Percentiles rank a stretch among this genome's conserved stretches.
Evolutionary conservation across 2,888 invertebrate genomes (phyloP).

Genomic region (Adelognathus sp.): DNA sequence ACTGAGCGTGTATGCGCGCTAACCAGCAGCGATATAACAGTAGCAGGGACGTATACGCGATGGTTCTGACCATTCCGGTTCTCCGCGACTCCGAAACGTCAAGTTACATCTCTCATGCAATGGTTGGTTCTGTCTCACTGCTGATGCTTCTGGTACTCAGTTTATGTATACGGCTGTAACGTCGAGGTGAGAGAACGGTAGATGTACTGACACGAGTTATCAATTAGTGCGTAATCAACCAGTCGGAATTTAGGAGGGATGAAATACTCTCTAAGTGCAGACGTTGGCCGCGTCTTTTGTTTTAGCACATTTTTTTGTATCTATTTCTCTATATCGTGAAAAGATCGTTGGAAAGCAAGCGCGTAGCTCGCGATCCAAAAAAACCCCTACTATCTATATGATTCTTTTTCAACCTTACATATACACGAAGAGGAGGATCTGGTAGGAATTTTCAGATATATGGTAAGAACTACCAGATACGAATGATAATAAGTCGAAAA

Average conservation of each 20-base stretch:
- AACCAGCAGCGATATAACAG: too few species aligned
- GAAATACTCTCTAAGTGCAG: background rate
- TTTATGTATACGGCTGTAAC: background rate
- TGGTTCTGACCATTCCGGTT: constrained; percentile 31
- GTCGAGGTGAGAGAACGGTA: background rate
- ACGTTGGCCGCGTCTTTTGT: background rate
- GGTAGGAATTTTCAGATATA: too few species aligned
- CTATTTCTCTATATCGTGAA: too few species aligned
- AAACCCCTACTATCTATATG: too few species aligned
- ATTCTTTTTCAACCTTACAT: too few species aligned
- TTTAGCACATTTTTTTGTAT: constrained; percentile 24
- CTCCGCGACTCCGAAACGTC: constrained; percentile 6
- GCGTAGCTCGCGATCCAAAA: too few species aligned
- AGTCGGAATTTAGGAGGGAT: too few species aligned
- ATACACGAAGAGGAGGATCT: too few species aligned
- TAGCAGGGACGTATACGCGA: background rate
- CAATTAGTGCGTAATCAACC: background rate
- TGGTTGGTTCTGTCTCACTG: background rate
- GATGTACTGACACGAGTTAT: background rate
- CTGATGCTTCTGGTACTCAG: background rate
- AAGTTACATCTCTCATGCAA: background rate
- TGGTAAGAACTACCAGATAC: too few species aligned
- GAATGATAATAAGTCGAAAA: too few species aligned
- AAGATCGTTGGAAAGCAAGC: too few species aligned
- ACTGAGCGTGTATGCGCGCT: constrained; percentile 8